These are phyloP conservation scores for Serrognathus titanus DNA, from an alignment of 2,888 invertebrate genomes.

Conservation along the genomic window DNA sequence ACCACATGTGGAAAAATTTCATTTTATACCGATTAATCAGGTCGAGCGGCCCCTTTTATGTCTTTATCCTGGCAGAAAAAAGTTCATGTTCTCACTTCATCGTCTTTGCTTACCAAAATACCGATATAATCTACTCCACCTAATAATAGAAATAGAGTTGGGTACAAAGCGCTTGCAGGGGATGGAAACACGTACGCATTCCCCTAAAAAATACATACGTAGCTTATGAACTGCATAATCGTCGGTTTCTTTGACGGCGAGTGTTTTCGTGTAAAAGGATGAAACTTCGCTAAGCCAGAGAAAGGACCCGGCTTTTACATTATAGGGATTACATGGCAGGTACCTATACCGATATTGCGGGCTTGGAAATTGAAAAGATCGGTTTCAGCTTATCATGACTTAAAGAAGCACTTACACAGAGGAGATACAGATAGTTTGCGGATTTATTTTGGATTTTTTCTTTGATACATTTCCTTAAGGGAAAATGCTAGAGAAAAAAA, in stretches of 20 bases:
- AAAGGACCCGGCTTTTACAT: conserved; percentile 48
- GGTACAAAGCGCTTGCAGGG: conserved; percentile 4
- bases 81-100: conserved; percentile 19
- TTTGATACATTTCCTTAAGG: background rate
- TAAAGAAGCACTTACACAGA: conserved; percentile 40
- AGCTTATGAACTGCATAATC: conserved; percentile 41
- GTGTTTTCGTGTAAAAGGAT: conserved; percentile 44
- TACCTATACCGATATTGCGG: conserved; percentile 42
- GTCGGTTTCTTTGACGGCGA: conserved; percentile 43
- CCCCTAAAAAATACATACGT: conserved; percentile 16
- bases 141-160: conserved; percentile 5
- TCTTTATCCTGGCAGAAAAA: conserved; percentile 8
- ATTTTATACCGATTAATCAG: conserved; percentile 19
- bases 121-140: conserved; percentile 6
- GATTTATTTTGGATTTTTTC: conserved; percentile 19
- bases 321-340: conserved; percentile 47
- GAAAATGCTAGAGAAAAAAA: conserved; percentile 2
- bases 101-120: conserved; percentile 5
- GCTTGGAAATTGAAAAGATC: conserved; percentile 46
- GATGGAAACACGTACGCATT: conserved; percentile 2
- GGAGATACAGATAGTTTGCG: conserved; percentile 34
- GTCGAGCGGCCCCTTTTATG: conserved; percentile 21
- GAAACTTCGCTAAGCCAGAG: conserved; percentile 43
- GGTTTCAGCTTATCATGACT: conserved; percentile 46
- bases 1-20: conserved; percentile 22